Percentiles rank a stretch among this genome's conserved stretches.
phyloP scores from a whole-genome alignment of 30 jellyfish, hydroid and myxozoan species.

The Chrysaora quinquecirrha region DNA sequence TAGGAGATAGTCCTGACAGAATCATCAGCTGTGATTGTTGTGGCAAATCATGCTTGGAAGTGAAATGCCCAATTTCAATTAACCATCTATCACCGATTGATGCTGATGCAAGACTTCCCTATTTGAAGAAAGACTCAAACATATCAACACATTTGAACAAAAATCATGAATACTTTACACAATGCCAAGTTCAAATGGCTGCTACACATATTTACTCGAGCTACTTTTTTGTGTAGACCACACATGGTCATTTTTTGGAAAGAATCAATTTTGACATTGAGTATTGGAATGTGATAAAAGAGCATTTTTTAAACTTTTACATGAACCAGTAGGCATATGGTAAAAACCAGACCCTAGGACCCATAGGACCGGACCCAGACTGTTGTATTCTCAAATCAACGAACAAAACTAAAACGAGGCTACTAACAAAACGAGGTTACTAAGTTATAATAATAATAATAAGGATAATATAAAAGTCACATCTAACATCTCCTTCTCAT shows the following conservation, averaged over 20 bases:
- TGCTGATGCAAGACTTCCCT: constrained; percentile 16
- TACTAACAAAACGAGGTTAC: too few relatives aligned
- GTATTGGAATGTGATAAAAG: constrained; percentile 4
- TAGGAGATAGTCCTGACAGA: too few relatives aligned
- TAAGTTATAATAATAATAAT: too few relatives aligned
- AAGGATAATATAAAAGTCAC: too few relatives aligned
- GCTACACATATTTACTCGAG: constrained; percentile 20
- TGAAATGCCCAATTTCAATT: too few relatives aligned
- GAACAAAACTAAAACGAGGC: too few relatives aligned
- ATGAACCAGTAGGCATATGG: constrained; percentile 13
- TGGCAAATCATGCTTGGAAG: too few relatives aligned
- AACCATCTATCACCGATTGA: too few relatives aligned
- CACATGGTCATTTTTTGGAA: constrained; percentile 27
- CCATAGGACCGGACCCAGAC: too few relatives aligned
- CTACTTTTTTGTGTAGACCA: constrained; percentile 53
- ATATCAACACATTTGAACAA: not conserved
- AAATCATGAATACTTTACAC: constrained; percentile 51
- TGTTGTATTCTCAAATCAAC: too few relatives aligned
- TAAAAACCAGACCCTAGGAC: too few relatives aligned
- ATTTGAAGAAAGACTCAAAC: not conserved
- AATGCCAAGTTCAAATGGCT: constrained; percentile 72
- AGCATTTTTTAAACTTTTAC: not conserved
- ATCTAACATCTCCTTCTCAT: too few relatives aligned
- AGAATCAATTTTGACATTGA: not conserved
- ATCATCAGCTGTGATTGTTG: constrained; percentile 22